Evolutionary conservation across 2,888 invertebrate species (phyloP), one percentile per base, ranked within the genome.

Genomic region (Malthinus flaveolus): DNA sequence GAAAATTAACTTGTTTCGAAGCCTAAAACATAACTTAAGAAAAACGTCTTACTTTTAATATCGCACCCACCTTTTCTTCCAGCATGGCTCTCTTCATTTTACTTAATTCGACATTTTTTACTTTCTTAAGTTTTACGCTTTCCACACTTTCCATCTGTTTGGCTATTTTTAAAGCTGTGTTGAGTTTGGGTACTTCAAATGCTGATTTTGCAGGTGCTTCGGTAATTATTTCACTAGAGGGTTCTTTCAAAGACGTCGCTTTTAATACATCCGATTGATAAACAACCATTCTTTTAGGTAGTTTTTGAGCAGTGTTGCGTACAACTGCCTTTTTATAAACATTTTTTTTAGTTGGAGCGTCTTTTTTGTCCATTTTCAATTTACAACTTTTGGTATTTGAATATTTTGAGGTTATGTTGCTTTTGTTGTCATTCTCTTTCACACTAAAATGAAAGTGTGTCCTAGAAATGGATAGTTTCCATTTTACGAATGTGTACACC

Each of bases 1-100:
- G 68, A 59, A 71, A 71, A 59, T 72, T 72, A 15, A 72, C 56
- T 53, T 63, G 62, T 51, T 65, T 70, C 13, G 71, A 64, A 7
- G 68, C 57, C 72, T 72, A 37, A 6, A 69, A 65, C 23, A 7
- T 15, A 54, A 45, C 7, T 45, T 45, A 45, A n/a, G 3, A 15
- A 31, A 12, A 23, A 23, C 2, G 3, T 23, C 5, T 3, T 1
- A 39, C 8, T 8, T 13, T n/a, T n/a, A n/a, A n/a, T n/a, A n/a
- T n/a, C n/a, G n/a, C n/a, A n/a, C 12, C 32, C 42, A 52, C 59
- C 56, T 60, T 62, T 46, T 66, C 66, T 11, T 54, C 59, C 4
- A 65, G 5, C 7, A 56, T 49, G 11, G 57, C 34, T 46, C 53
- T 48, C 48, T 57, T 56, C 35, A 49, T 63, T 56, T 50, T 62